Conservation (phyloP, 2,888 invertebrate species). For the Trissonchulus sp. region DNA sequence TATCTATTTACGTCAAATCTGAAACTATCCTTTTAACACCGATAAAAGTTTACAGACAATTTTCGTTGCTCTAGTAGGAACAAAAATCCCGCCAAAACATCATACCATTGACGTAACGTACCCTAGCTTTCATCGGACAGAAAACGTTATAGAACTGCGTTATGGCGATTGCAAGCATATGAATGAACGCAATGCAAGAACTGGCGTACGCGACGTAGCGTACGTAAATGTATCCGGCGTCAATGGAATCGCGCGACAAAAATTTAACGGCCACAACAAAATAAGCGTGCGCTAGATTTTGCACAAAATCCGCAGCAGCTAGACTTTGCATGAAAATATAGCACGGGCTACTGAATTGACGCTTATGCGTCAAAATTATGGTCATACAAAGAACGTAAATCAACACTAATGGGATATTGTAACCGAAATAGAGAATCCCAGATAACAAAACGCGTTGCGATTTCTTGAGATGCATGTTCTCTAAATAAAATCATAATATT, state of each 20-base stretch:
- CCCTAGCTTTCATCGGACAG: not conserved
- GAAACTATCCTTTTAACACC: too few species aligned
- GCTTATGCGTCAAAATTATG: not conserved
- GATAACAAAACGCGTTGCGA: too few species aligned
- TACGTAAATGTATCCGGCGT: too few species aligned
- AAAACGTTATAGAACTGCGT: not conserved
- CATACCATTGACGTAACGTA: too few species aligned
- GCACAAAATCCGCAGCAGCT: not conserved
- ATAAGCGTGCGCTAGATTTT: not conserved
- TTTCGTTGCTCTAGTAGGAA: too few species aligned
- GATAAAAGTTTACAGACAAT: too few species aligned
- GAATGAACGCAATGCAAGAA: not conserved
- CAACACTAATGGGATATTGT: not conserved
- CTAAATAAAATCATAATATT: too few species aligned
- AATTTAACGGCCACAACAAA: not conserved
- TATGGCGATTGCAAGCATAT: not conserved
- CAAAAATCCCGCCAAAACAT: too few species aligned
- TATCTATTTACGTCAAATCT: too few species aligned
- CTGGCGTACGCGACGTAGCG: not conserved
- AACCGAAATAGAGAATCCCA: not conserved
- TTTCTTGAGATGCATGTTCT: too few species aligned
- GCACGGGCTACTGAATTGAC: not conserved
- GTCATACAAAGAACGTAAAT: not conserved
- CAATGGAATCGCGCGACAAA: not conserved
- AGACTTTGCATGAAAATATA: not conserved